phyloP scores from a whole-genome alignment of 2,888 invertebrate genomes.

The Thysanoteuthis rhombus region DNA sequence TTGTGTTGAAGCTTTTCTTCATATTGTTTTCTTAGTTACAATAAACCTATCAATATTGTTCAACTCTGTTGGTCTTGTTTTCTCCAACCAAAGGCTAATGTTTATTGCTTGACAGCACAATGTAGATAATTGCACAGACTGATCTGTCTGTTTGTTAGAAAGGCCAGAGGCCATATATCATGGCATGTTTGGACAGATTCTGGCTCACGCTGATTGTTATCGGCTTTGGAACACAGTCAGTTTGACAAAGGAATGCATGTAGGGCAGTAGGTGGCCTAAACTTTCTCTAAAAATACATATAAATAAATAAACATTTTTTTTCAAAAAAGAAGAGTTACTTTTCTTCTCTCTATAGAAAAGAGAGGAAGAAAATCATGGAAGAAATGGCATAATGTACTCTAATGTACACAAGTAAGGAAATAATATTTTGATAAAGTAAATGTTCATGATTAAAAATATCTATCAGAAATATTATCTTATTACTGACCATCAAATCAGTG shows the following conservation, averaged over 20 bases:
- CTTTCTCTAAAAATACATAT: not conserved
- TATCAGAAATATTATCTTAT: too few relatives aligned
- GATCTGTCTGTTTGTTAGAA: not conserved
- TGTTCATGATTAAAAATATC: too few relatives aligned
- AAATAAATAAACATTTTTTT: too few relatives aligned
- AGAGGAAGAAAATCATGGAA: too few relatives aligned
- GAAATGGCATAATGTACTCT: too few relatives aligned
- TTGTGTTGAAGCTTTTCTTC: not conserved
- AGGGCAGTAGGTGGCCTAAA: not conserved
- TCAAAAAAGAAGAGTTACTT: too few relatives aligned
- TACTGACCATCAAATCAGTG: too few relatives aligned
- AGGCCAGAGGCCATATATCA: not conserved
- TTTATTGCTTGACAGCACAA: not conserved
- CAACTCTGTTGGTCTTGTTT: not conserved
- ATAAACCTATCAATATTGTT: not conserved
- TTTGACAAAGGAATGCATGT: not conserved
- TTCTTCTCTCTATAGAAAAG: too few relatives aligned
- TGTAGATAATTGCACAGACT: not conserved
- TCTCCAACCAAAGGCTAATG: not conserved
- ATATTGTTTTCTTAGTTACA: not conserved
- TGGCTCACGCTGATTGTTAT: not conserved
- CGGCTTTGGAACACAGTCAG: too few relatives aligned
- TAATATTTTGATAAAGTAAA: too few relatives aligned
- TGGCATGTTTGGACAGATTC: not conserved
- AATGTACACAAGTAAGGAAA: too few relatives aligned